Evolutionary conservation across 1,140 invertebrate species (phyloP).

Genomic region (Hyles euphorbiae): DNA sequence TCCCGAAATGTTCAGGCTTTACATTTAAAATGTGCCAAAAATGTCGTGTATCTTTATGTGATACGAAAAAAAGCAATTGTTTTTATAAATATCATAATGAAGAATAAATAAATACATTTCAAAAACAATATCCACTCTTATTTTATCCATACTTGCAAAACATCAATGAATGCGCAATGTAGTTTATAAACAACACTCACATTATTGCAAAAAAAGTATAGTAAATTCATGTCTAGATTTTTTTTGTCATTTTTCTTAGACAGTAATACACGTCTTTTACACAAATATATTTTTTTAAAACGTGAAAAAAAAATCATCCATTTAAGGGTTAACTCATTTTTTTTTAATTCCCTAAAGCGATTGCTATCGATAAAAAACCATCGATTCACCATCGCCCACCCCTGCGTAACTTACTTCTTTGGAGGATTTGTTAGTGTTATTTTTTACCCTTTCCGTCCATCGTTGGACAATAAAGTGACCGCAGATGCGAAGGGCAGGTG

Average conservation of each 20-base stretch:
- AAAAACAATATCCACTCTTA: slow-evolving; percentile 41
- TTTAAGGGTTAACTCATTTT: too few species aligned
- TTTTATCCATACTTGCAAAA: slow-evolving; percentile 43
- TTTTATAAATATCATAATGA: slow-evolving; percentile 50
- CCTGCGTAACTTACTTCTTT: neutral
- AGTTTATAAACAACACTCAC: slow-evolving; percentile 13
- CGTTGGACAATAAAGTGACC: slow-evolving; percentile 35
- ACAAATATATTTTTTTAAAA: too few species aligned
- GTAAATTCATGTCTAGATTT: slow-evolving; percentile 11
- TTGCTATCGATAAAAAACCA: slow-evolving; percentile 1
- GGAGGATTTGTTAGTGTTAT: slow-evolving; percentile 5
- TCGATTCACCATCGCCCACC: too few species aligned
- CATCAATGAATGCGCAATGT: slow-evolving; percentile 17
- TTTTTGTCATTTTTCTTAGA: slow-evolving; percentile 2
- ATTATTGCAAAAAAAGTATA: slow-evolving; percentile 9
- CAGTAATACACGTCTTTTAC: too few species aligned
- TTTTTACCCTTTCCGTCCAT: slow-evolving; percentile 24
- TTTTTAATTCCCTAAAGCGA: too few species aligned
- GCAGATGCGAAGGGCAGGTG: slow-evolving; percentile 47
- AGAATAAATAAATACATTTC: slow-evolving; percentile 43
- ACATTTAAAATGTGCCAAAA: slow-evolving; percentile 45
- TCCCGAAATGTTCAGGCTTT: slow-evolving; percentile 42
- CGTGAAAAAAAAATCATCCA: too few species aligned
- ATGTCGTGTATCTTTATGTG: slow-evolving; percentile 48
- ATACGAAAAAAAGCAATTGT: slow-evolving; percentile 47